A percentile compares a stretch with the other conserved stretches of the same genome.
Conservation (phyloP, 2,797 vertebrate genomes). For the Protonibea diacanthus region DNA sequence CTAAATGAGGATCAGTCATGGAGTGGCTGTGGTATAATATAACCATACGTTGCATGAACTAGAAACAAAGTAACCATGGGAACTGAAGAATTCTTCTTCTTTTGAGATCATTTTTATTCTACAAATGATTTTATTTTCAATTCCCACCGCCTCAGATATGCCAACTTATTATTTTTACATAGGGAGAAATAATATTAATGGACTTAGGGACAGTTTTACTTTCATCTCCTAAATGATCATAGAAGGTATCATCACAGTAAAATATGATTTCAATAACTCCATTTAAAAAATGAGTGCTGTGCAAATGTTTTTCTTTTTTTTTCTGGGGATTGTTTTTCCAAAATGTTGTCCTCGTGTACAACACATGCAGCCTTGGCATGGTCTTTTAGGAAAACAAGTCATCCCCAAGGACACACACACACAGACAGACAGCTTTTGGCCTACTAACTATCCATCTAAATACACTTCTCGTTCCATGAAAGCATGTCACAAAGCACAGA, state of each 20-base stretch:
- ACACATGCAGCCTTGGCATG: slow-evolving; percentile 24
- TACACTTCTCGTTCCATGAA: background rate
- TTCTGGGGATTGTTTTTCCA: slow-evolving; percentile 44
- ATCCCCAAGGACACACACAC: slow-evolving; percentile 44
- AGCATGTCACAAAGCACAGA: slow-evolving; percentile 12
- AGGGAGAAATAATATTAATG: background rate
- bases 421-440: slow-evolving; percentile 3
- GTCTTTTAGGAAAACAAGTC: slow-evolving; percentile 47
- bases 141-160: background rate
- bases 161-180: background rate
- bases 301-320: background rate
- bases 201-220: background rate
- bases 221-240: background rate
- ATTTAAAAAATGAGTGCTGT: background rate
- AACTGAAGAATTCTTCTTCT: background rate
- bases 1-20: background rate
- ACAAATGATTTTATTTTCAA: background rate
- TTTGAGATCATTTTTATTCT: background rate
- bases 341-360: slow-evolving; percentile 31
- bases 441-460: slow-evolving; percentile 1
- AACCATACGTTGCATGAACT: background rate
- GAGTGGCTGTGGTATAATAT: background rate
- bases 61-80: background rate
- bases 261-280: background rate
- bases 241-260: background rate